Evolutionary conservation across 2,113 vertebrate genomes (phyloP).

Genomic region (Acanthisitta chloris): DNA sequence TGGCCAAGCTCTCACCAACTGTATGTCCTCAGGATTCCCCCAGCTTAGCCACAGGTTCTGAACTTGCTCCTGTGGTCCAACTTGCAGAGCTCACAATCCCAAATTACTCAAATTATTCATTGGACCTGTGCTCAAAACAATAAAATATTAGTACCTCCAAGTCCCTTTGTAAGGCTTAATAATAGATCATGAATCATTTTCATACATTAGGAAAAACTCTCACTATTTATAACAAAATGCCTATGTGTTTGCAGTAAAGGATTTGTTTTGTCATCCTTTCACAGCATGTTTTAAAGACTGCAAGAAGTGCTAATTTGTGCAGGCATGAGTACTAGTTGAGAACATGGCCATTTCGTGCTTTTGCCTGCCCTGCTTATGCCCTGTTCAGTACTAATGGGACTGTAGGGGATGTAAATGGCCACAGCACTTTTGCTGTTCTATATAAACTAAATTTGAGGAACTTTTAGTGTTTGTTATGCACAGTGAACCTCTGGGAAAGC

Average conservation of each 20-base stretch:
- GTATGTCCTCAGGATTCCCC: not conserved
- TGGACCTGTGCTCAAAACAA: not conserved
- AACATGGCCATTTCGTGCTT: not conserved
- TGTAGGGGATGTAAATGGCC: not conserved
- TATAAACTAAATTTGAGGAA: constrained; percentile 60
- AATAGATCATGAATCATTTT: not conserved
- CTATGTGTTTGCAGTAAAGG: not conserved
- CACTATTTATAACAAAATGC: not conserved
- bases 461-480: constrained; percentile 55
- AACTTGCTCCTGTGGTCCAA: not conserved
- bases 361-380: not conserved
- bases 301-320: not conserved
- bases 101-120: not conserved
- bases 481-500: constrained; percentile 75
- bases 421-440: constrained; percentile 11
- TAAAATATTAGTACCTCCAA: not conserved
- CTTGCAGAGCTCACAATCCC: not conserved
- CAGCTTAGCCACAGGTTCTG: not conserved
- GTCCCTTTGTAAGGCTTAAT: not conserved
- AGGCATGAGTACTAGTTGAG: not conserved
- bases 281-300: rapidly evolving
- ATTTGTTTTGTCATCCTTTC: not conserved
- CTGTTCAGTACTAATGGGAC: not conserved
- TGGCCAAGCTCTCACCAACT: not conserved
- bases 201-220: not conserved